These are phyloP conservation scores for Tenualosa ilisha DNA, from an alignment of 2,797 vertebrate species.

Conservation along the genomic window DNA sequence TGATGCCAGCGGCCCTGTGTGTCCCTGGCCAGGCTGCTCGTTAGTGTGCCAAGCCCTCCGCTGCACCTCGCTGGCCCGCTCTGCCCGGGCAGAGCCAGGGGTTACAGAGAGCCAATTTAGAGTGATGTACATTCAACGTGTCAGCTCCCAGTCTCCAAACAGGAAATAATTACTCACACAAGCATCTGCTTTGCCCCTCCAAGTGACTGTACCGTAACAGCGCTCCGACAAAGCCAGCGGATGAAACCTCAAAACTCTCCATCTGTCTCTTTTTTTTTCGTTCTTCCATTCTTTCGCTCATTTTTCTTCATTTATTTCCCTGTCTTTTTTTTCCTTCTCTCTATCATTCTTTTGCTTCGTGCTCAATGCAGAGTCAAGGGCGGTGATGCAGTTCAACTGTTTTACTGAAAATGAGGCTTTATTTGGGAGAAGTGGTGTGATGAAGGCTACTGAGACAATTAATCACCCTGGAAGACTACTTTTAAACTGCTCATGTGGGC, in stretches of 20 bases:
- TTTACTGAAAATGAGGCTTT: not conserved
- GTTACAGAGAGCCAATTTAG: constrained; percentile 55
- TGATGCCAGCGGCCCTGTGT: constrained; percentile 69
- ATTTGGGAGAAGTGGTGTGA: not conserved
- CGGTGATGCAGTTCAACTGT: not conserved
- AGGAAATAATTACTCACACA: constrained; percentile 60
- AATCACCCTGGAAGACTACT: not conserved
- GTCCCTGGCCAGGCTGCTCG: constrained; percentile 49
- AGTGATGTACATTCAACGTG: constrained; percentile 56
- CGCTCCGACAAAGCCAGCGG: not conserved
- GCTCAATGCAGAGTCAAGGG: not conserved
- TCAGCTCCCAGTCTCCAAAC: constrained; percentile 56
- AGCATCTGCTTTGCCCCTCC: constrained; percentile 59
- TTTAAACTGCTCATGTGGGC: not conserved
- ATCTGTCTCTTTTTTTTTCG: not conserved
- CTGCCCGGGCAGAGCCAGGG: constrained; percentile 44
- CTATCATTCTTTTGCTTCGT: not conserved
- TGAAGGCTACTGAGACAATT: not conserved
- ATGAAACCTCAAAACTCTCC: not conserved
- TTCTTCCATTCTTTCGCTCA: not conserved
- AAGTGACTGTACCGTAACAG: constrained; percentile 25
- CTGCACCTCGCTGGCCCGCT: constrained; percentile 35
- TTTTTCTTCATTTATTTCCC: not conserved
- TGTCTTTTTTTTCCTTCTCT: not conserved
- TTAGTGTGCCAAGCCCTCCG: constrained; percentile 60